Evolutionary conservation across 2,888 invertebrate species (phyloP).

Genomic region (Chironomus riparius): DNA sequence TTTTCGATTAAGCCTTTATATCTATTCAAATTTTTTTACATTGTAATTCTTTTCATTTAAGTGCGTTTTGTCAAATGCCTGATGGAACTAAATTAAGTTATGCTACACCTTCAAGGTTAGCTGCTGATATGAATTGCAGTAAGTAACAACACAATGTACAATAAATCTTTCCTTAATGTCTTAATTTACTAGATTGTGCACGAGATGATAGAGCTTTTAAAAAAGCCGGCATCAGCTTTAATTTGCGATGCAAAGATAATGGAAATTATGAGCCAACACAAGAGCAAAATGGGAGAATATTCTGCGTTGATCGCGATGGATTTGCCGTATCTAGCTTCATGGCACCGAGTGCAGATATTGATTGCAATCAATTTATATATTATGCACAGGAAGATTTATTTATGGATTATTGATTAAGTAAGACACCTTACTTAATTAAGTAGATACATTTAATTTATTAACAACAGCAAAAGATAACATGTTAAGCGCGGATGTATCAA

Average conservation of each 20-base stretch:
- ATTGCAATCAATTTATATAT: constrained; percentile 22
- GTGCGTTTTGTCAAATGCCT: constrained; percentile 53
- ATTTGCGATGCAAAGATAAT: constrained; percentile 45
- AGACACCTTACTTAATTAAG: no score
- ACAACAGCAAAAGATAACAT: no score
- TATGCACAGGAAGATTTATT: constrained; percentile 21
- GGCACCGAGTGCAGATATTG: background rate
- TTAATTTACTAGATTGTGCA: constrained; percentile 48
- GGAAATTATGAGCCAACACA: constrained; percentile 53
- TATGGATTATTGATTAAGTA: background rate
- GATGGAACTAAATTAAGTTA: constrained; percentile 50
- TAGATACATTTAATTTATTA: no score
- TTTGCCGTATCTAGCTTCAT: constrained; percentile 38
- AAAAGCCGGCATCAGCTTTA: constrained; percentile 44
- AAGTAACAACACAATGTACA: constrained; percentile 38
- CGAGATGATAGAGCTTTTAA: constrained; percentile 48
- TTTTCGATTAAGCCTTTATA: background rate
- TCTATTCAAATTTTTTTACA: constrained; percentile 31
- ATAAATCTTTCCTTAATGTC: background rate
- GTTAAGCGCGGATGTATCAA: no score
- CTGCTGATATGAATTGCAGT: constrained; percentile 46
- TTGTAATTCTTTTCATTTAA: constrained; percentile 33
- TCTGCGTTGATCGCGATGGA: constrained; percentile 55
- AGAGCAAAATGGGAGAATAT: constrained; percentile 44
- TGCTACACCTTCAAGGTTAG: constrained; percentile 40